A percentile compares a stretch with the other conserved stretches of the same genome.
Evolutionary conservation across 2,888 invertebrate species (phyloP).

Genomic region (Callimorpha dominula): DNA sequence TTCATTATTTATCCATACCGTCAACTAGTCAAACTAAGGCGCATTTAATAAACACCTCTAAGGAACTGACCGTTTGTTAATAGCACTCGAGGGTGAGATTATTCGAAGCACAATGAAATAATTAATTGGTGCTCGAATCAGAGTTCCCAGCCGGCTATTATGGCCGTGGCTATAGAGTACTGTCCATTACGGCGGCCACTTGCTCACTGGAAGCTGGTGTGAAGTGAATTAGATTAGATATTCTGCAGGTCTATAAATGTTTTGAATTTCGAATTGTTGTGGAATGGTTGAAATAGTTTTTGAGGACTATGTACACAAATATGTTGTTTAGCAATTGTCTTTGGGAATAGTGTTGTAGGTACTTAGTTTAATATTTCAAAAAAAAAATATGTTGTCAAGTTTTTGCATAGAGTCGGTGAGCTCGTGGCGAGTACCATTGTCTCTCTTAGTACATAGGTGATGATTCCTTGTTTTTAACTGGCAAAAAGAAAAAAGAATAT

Average conservation of each 20-base stretch:
- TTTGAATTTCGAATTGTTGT: slow-evolving; percentile 59
- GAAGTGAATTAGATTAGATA: slow-evolving; percentile 73
- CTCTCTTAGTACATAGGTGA: no score
- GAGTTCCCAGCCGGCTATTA: slow-evolving; percentile 72
- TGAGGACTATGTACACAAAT: slow-evolving; percentile 5
- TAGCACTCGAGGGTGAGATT: slow-evolving; percentile 76
- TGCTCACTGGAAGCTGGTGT: slow-evolving; percentile 70
- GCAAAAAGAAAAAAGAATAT: no score
- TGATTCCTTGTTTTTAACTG: no score
- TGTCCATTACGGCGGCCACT: slow-evolving; percentile 76
- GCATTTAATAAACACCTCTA: slow-evolving; percentile 82
- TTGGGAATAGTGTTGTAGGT: not conserved
- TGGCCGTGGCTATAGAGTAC: slow-evolving; percentile 66
- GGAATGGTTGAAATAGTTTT: slow-evolving; percentile 42
- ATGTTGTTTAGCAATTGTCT: not conserved
- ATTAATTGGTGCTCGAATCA: slow-evolving; percentile 84
- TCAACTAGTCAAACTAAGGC: slow-evolving; percentile 70
- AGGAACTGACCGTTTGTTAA: slow-evolving; percentile 84
- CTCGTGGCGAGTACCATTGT: not conserved
- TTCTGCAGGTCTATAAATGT: slow-evolving; percentile 56
- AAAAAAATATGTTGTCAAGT: not conserved
- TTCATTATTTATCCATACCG: slow-evolving; percentile 47
- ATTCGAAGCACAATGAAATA: slow-evolving; percentile 81
- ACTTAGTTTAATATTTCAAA: not conserved
- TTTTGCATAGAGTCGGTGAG: not conserved